A percentile compares a stretch with the other conserved stretches of the same genome.
phyloP scores from a whole-genome alignment of 2,113 vertebrate species.

The Oxyura jamaicensis region DNA sequence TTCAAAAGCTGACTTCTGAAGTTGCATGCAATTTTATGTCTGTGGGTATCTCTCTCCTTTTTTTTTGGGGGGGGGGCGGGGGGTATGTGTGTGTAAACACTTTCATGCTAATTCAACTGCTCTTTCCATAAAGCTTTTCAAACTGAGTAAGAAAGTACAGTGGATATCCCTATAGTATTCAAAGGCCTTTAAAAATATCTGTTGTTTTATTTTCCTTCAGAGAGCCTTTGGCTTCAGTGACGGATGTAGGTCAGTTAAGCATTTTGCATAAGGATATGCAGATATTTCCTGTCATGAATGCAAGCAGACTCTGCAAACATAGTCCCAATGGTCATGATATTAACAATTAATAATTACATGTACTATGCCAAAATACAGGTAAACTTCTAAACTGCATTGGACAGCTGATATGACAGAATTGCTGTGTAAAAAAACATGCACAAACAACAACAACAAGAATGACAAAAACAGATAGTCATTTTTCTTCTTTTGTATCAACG shows the following conservation, averaged over 20 bases:
- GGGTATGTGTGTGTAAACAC: not conserved
- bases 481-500: not conserved
- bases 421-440: not conserved
- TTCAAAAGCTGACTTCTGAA: not conserved
- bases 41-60: not conserved
- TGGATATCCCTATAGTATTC: not conserved
- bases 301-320: not conserved
- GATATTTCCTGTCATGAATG: not conserved
- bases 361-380: not conserved
- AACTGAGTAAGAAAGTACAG: not conserved
- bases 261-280: not conserved
- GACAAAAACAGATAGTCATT: not conserved
- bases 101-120: not conserved
- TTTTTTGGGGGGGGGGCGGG: no score
- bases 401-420: not conserved
- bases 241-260: not conserved
- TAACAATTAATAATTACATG: not conserved
- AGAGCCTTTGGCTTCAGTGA: not conserved
- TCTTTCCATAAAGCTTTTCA: not conserved
- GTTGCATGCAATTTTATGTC: not conserved
- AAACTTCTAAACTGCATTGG: not conserved
- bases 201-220: not conserved
- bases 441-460: no score
- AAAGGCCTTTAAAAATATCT: not conserved
- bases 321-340: not conserved